These are phyloP conservation scores for Crematogaster levior DNA, from an alignment of 2,888 invertebrate species.

Conservation along the genomic window DNA sequence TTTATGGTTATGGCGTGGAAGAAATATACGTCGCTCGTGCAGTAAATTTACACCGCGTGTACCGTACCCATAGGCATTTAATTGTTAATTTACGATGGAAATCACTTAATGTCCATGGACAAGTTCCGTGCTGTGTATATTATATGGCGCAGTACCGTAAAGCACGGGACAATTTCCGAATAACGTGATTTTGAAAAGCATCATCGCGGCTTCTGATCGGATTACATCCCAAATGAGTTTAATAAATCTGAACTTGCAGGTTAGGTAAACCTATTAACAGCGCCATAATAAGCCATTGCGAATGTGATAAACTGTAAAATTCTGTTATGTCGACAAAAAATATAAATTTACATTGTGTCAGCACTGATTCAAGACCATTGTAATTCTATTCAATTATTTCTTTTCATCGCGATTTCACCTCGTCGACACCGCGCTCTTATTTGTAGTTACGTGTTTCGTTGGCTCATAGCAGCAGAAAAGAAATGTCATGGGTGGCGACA, in stretches of 20 bases:
- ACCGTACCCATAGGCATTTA: not conserved
- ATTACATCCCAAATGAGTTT: not conserved
- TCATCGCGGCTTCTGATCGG: not conserved
- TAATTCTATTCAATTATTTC: not conserved
- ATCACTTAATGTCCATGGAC: not conserved
- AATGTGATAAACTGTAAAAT: not conserved
- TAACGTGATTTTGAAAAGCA: not conserved
- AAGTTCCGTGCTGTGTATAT: not conserved
- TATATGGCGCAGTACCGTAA: not conserved
- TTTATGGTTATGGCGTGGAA: conserved; percentile 9
- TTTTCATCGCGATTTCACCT: conserved; percentile 28
- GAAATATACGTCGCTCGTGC: conserved; percentile 20
- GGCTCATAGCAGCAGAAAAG: conserved; percentile 51
- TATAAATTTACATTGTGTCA: not conserved
- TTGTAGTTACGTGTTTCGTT: conserved; percentile 26
- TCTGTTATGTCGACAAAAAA: not conserved
- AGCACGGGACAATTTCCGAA: not conserved
- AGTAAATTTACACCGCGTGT: conserved; percentile 8
- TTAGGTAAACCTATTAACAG: not conserved
- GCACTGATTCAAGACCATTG: not conserved
- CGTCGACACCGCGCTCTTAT: conserved; percentile 5
- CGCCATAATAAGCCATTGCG: not conserved
- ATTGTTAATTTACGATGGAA: conserved; percentile 46
- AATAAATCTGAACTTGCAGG: not conserved
- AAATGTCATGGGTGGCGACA: conserved; percentile 67